These are phyloP conservation scores for Limnephilus auricula DNA, from an alignment of 2,888 invertebrate species.

Conservation along the genomic window DNA sequence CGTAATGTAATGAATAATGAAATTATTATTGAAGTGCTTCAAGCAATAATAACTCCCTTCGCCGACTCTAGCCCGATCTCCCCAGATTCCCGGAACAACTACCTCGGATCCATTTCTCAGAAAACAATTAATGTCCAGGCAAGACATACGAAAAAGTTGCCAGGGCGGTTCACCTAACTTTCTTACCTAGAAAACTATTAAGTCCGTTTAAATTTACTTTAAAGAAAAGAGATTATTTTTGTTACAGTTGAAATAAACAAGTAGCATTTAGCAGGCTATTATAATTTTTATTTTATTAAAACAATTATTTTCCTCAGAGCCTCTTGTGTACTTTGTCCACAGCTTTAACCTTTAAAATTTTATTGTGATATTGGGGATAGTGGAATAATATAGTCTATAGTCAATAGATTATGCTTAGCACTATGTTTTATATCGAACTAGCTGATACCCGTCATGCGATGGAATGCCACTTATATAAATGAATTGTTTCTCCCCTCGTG, in stretches of 20 bases:
- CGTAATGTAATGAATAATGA: conserved; percentile 27
- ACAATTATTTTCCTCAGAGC: too few relatives aligned
- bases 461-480: too few relatives aligned
- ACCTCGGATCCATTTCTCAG: conserved; percentile 28
- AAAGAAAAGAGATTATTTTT: background rate
- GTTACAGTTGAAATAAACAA: background rate
- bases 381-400: too few relatives aligned
- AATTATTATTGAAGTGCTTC: conserved; percentile 33
- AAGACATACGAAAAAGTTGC: background rate
- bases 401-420: too few relatives aligned
- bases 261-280: too few relatives aligned
- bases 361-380: too few relatives aligned
- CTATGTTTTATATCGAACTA: too few relatives aligned
- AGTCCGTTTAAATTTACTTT: background rate
- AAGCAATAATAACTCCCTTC: background rate
- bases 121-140: conserved; percentile 25
- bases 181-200: background rate
- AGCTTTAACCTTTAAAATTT: too few relatives aligned
- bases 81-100: conserved; percentile 23
- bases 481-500: too few relatives aligned
- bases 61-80: background rate
- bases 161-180: background rate
- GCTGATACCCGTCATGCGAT: too few relatives aligned
- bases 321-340: too few relatives aligned
- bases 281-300: too few relatives aligned